Evolutionary conservation across 2,888 invertebrate species (phyloP), one percentile per base, ranked within the genome.

Genomic region (Pristionchus maxplancki): DNA sequence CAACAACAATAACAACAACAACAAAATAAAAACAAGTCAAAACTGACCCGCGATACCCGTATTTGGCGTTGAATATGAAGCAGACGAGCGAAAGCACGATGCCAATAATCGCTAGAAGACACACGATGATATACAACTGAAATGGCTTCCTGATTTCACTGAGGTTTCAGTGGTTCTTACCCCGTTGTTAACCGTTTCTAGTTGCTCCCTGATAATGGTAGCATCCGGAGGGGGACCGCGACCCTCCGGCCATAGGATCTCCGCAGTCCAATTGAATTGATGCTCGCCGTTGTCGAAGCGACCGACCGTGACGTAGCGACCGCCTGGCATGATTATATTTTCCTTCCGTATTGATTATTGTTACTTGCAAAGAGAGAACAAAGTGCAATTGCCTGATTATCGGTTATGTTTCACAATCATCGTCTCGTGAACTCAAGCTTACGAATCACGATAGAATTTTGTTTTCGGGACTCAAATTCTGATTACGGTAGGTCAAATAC

Each of bases 271-370:
- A 13, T 98, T 97, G 78, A 99, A 96, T 95, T 98, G 98, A 95
- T 98, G 98, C 83, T 97, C 97, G 94, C 97, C 97, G 15, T 97
- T 97, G 95, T 99, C 98, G 95, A 98, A 99, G 95, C 97, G 98
- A 28, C 98, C 99, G 88, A 99, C 96, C 94, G 97, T 97, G 88
- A 97, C 96, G 95, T 99, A 99, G 95, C 97, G 97, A 91, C 98
- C 98, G 95, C 98, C 97, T 95, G 91, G 28, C 94, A 90, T 82
- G 24, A 71, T 2, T 24, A 24, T 53, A 15, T 15, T 44, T 44
- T 44, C 44, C 6, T 44, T n/a, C n/a, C n/a, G n/a, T n/a, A n/a
- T n/a, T n/a, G n/a, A n/a, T n/a, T n/a, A n/a, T n/a, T n/a, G n/a
- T n/a, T n/a, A n/a, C n/a, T n/a, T n/a, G n/a, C n/a, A n/a, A n/a